Base-by-base conservation (phyloP, 1,140 invertebrate genomes). In the Neelides sp. region DNA sequence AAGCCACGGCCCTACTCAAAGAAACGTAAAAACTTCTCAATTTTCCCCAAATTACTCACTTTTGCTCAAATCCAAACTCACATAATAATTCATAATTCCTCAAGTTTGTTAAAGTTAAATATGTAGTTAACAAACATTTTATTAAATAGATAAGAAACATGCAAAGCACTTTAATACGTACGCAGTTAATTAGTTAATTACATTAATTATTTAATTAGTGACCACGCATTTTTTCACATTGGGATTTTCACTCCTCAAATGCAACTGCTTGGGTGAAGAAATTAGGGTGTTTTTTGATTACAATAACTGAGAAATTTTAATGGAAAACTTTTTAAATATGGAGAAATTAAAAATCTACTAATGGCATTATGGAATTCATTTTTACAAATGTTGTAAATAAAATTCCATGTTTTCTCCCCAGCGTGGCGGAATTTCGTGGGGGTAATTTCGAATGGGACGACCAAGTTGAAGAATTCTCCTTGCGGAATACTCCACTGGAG, bases 1-100 rank as follows among this genome's bases (percentile, higher is more conserved):
- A 82, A 62, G 76, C 79, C 0, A 71, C 73, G n/a, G 54, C 58
- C 10, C 57, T 63, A 19, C 58, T 71, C 10, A 54, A 60, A 27
- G 54, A 59, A 45, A 61, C 62, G 64, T 66, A 46, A 65, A 59
- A 59, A 34, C 8, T 47, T 30, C 34, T 24, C 35, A 4, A 2
- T 30, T 23, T 20, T 23, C 27, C 2, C 20, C 7, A 32, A 10
- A n/a, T n/a, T n/a, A 32, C n/a, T 32, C 8, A 32, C 30, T 32
- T 8, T 8, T n/a, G n/a, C 8, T 32, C n/a, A 10, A 8, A 32
- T n/a, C n/a, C 30, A 8, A 10, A 32, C 30, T 19, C n/a, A 7
- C 7, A 39, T 17, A n/a, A 39, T 39, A 39, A 15, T 15, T 39
- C 20, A 32, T 32, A 32, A n/a, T n/a, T n/a, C n/a, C n/a, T n/a